Evolutionary conservation across 1,140 invertebrate genomes (phyloP).

Genomic region (Aleiodes sp.): DNA sequence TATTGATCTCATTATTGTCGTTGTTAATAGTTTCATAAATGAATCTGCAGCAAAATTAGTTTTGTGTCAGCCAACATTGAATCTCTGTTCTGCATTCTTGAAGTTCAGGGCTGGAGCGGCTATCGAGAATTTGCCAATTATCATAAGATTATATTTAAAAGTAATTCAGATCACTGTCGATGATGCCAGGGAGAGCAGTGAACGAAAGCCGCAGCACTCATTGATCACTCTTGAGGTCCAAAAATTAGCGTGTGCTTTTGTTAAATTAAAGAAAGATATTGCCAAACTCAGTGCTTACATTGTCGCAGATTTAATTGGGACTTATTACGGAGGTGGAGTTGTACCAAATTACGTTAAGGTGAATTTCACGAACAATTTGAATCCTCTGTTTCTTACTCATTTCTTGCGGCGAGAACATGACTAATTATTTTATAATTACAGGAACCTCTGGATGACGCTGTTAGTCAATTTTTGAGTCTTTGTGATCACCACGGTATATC

Average conservation of each 20-base stretch:
- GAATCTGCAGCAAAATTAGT: background rate
- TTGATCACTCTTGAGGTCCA: conserved; percentile 37
- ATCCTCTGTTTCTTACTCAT: background rate
- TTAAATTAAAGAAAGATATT: conserved; percentile 24
- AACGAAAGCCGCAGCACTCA: conserved; percentile 38
- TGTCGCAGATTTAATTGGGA: conserved; percentile 52
- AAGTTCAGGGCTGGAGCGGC: conserved; percentile 43
- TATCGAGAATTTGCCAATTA: conserved; percentile 45
- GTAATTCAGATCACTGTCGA: conserved; percentile 37
- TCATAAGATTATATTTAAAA: conserved; percentile 45
- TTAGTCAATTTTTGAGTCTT: conserved; percentile 57
- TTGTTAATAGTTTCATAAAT: conserved; percentile 16
- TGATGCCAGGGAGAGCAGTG: conserved; percentile 35
- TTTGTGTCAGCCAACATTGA: conserved; percentile 34
- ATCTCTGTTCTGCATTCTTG: conserved; percentile 39
- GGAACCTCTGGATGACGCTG: conserved; percentile 55
- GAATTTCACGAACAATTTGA: conserved; percentile 32
- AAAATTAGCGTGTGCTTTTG: conserved; percentile 7
- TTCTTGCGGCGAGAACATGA: background rate
- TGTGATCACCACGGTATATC: conserved; percentile 61
- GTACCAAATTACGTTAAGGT: conserved; percentile 62
- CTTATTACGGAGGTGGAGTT: conserved; percentile 55
- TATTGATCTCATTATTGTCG: conserved; percentile 40
- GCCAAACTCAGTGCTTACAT: conserved; percentile 22
- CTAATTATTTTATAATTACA: conserved; percentile 45